Percentiles rank a stretch among this genome's conserved stretches.
Evolutionary conservation across 1,140 invertebrate genomes (phyloP).

Genomic region (Lasioglossum albipes): DNA sequence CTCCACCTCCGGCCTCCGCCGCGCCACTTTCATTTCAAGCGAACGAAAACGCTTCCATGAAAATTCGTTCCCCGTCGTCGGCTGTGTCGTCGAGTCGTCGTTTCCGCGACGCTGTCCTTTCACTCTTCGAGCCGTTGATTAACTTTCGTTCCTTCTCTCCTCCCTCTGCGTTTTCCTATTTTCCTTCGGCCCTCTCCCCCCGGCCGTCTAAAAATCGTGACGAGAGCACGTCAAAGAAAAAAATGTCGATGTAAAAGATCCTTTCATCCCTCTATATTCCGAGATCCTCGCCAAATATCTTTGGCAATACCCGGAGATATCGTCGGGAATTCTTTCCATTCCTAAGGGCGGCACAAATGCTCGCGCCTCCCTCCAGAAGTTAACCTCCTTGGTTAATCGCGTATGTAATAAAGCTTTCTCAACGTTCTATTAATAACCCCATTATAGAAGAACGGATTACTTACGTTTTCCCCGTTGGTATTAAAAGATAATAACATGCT

Average conservation of each 20-base stretch:
- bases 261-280: conserved; percentile 21
- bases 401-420: too few species aligned
- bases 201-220: background rate
- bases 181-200: background rate
- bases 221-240: background rate
- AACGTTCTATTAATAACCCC: background rate
- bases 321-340: background rate
- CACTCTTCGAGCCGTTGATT: conserved; percentile 55
- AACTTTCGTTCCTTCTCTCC: conserved; percentile 49
- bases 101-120: conserved; percentile 60
- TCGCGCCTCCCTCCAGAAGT: too few species aligned
- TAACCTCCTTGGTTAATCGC: too few species aligned
- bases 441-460: background rate
- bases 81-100: conserved; percentile 37
- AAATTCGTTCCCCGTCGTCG: conserved; percentile 51
- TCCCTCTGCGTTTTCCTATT: conserved; percentile 10
- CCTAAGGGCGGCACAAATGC: background rate
- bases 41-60: conserved; percentile 59
- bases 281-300: background rate
- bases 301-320: background rate
- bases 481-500: background rate
- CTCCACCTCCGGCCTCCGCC: conserved; percentile 27
- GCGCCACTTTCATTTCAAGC: conserved; percentile 56
- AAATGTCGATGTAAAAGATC: conserved; percentile 15
- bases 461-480: background rate